phyloP scores from a whole-genome alignment of 2,888 invertebrate genomes.

The Flexamia atlantica region DNA sequence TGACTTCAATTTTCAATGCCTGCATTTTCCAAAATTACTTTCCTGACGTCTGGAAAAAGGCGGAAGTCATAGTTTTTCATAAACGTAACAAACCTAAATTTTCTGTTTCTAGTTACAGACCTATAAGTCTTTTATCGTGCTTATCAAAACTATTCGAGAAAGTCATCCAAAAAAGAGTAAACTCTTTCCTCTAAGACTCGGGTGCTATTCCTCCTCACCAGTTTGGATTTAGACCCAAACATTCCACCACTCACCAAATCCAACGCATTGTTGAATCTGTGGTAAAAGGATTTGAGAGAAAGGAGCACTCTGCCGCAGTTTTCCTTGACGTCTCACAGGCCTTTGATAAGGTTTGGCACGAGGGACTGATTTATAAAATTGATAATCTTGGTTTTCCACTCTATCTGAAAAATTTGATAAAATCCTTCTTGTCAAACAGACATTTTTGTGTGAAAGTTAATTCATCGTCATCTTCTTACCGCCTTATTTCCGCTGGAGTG shows the following conservation, averaged over 20 bases:
- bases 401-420: too few relatives aligned
- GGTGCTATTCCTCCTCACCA: neutral
- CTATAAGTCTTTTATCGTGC: neutral
- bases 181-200: too few relatives aligned
- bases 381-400: too few relatives aligned
- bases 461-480: neutral
- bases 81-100: neutral
- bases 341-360: conserved; percentile 26
- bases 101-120: neutral
- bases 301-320: neutral
- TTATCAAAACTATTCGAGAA: too few relatives aligned
- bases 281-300: neutral
- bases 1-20: neutral
- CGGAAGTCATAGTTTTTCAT: conserved; percentile 2
- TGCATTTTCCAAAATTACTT: neutral
- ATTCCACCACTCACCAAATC: neutral
- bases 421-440: too few relatives aligned
- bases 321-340: conserved; percentile 3
- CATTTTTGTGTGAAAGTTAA: conserved; percentile 12
- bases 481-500: neutral
- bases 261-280: neutral
- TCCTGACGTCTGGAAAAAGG: neutral
- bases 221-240: neutral
- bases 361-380: neutral
- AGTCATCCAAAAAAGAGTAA: too few relatives aligned